phyloP scores from a whole-genome alignment of 2,888 invertebrate genomes.

The Seladonia tumulorum region DNA sequence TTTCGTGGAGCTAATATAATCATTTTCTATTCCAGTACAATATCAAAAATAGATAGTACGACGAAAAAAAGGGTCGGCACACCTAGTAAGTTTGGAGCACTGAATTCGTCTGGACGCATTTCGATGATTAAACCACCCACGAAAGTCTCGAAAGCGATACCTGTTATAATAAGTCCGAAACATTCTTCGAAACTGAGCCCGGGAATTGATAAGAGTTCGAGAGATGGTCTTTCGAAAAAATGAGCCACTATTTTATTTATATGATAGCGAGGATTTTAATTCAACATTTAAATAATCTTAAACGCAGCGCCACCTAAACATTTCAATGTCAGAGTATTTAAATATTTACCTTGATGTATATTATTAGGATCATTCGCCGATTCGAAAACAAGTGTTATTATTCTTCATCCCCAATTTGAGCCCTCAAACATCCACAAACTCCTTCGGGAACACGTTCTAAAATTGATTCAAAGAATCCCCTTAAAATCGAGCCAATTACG shows the following conservation, averaged over 20 bases:
- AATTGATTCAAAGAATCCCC: not conserved
- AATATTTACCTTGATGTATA: not conserved
- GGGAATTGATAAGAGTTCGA: slow-evolving; percentile 21
- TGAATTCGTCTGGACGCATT: not conserved
- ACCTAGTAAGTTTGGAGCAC: not conserved
- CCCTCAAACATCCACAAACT: not conserved
- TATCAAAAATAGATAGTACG: not conserved
- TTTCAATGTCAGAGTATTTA: slow-evolving; percentile 26
- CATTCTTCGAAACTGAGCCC: slow-evolving; percentile 26
- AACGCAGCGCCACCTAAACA: slow-evolving; percentile 18
- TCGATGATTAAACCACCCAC: slow-evolving; percentile 45
- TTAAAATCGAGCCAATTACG: no score
- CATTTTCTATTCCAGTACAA: slow-evolving; percentile 3
- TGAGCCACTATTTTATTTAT: slow-evolving; percentile 22
- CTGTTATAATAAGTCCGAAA: slow-evolving; percentile 25
- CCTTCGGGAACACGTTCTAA: not conserved
- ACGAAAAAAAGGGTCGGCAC: not conserved
- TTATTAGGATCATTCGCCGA: not conserved
- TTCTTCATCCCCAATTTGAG: not conserved
- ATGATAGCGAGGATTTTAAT: not conserved
- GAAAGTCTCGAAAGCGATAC: slow-evolving; percentile 38
- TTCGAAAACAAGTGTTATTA: not conserved
- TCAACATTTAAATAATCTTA: slow-evolving; percentile 23
- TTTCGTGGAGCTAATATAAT: not conserved
- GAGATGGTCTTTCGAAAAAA: slow-evolving; percentile 11